phyloP scores from a whole-genome alignment of 2,888 invertebrate species.

The Barypeithes pellucidus region DNA sequence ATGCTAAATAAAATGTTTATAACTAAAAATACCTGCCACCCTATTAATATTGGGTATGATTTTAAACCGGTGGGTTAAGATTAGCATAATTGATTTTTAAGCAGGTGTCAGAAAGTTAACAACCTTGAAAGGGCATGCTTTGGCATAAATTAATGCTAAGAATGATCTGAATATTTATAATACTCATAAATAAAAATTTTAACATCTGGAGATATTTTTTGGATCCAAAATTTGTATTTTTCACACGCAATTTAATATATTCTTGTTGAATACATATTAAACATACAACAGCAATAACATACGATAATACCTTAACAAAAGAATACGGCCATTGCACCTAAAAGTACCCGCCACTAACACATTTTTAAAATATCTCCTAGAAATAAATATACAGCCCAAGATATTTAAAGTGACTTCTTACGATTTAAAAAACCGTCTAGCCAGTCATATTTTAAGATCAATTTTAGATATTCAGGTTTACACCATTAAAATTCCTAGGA shows the following conservation, averaged over 20 bases:
- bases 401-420: not conserved
- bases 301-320: no score
- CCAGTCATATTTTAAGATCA: not conserved
- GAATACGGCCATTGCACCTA: no score
- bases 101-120: constrained; percentile 20
- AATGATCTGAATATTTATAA: not conserved
- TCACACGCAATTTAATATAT: no score
- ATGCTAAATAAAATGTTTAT: constrained; percentile 7
- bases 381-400: not conserved
- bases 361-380: not conserved
- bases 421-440: not conserved
- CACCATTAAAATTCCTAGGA: not conserved
- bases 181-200: not conserved
- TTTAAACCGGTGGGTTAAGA: not conserved
- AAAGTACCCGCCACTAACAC: not conserved
- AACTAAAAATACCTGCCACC: constrained; percentile 9
- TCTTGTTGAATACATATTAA: no score
- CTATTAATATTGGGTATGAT: not conserved
- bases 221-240: not conserved
- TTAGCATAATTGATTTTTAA: constrained; percentile 18
- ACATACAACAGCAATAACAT: no score
- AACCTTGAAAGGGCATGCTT: not conserved
- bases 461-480: not conserved
- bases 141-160: not conserved
- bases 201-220: not conserved